phyloP scores from a whole-genome alignment of 2,888 invertebrate genomes.

The Eupithecia tripunctaria region DNA sequence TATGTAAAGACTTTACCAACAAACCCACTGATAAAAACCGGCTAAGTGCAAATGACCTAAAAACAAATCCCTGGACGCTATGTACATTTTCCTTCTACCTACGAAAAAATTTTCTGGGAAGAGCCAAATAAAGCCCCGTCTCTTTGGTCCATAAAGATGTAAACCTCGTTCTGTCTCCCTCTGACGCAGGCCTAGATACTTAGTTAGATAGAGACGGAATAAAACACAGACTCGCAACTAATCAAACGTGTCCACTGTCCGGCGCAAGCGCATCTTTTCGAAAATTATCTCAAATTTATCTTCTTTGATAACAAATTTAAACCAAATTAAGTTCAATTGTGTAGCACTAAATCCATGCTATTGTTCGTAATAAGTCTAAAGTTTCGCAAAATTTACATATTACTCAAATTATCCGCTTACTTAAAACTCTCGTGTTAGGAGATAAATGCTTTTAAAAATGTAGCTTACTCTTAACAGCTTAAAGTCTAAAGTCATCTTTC shows the following conservation, averaged over 20 bases:
- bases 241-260: constrained; percentile 81
- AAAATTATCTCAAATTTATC: constrained; percentile 53
- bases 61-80: constrained; percentile 61
- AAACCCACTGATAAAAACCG: constrained; percentile 40
- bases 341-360: constrained; percentile 30
- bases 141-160: constrained; percentile 74
- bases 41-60: constrained; percentile 65
- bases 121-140: constrained; percentile 78
- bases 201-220: constrained; percentile 63
- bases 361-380: constrained; percentile 42
- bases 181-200: constrained; percentile 42
- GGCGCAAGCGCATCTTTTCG: constrained; percentile 70
- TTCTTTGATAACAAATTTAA: neutral
- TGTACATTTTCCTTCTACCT: constrained; percentile 76
- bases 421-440: constrained; percentile 59
- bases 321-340: constrained; percentile 6
- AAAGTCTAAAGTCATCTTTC: constrained; percentile 53
- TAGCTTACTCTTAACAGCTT: constrained; percentile 30
- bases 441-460: constrained; percentile 61
- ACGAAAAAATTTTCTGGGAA: constrained; percentile 80
- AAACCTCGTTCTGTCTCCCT: constrained; percentile 68
- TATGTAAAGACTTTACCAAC: neutral
- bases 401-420: constrained; percentile 59
- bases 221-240: constrained; percentile 72
- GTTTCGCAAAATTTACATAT: constrained; percentile 58